These are phyloP conservation scores for Sinocyclocheilus rhinocerous DNA, from an alignment of 2,113 vertebrate genomes.

Conservation along the genomic window DNA sequence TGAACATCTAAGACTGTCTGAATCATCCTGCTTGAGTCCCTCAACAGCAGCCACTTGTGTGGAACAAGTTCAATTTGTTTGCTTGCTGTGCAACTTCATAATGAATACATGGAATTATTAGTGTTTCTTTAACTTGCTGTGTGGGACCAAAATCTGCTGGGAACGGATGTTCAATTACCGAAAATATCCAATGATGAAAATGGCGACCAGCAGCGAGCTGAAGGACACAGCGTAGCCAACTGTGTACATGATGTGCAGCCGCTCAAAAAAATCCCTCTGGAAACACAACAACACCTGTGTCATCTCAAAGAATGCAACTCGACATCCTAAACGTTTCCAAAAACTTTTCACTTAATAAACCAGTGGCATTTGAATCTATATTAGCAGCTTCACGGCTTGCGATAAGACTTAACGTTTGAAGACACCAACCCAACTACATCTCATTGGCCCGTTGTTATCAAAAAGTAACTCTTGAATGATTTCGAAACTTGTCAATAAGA, in stretches of 20 bases:
- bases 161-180: slow-evolving; percentile 69
- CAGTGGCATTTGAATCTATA: neutral
- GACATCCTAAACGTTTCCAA: neutral
- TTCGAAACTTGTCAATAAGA: too few relatives aligned
- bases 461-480: too few relatives aligned
- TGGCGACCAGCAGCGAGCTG: slow-evolving; percentile 82
- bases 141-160: neutral
- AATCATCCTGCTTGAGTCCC: neutral
- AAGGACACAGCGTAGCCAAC: slow-evolving; percentile 87
- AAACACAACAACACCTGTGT: neutral
- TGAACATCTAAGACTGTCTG: neutral
- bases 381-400: neutral
- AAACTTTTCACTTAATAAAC: neutral
- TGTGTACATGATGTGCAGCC: slow-evolving; percentile 86
- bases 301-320: too few relatives aligned
- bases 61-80: neutral
- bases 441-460: too few relatives aligned
- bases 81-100: neutral
- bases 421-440: too few relatives aligned
- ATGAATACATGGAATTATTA: neutral
- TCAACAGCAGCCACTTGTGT: neutral
- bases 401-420: neutral
- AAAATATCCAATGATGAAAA: slow-evolving; percentile 87
- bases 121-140: neutral
- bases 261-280: slow-evolving; percentile 85